Conservation (phyloP, 2,113 vertebrate species). For the Malaclemys terrapin region DNA sequence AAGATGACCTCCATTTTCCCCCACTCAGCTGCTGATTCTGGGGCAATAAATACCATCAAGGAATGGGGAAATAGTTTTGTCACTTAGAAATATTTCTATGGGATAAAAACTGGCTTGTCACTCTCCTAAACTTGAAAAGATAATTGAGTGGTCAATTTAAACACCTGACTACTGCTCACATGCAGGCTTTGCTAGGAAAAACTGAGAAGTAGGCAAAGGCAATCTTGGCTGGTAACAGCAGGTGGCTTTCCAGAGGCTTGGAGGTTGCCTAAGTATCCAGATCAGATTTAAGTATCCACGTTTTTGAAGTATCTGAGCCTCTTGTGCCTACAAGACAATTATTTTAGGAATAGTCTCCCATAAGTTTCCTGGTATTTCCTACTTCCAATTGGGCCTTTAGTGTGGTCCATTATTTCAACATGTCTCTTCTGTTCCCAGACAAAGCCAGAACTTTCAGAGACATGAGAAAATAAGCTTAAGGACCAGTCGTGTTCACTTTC, state of each 20-base stretch:
- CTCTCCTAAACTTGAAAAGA: constrained; percentile 71
- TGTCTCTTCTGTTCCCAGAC: constrained; percentile 5
- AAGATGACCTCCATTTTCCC: constrained; percentile 67
- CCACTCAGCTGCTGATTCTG: constrained; percentile 55
- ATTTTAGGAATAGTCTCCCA: constrained; percentile 17
- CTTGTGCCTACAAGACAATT: neutral
- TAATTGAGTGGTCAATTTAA: constrained; percentile 74
- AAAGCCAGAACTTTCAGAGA: neutral
- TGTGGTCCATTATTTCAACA: neutral
- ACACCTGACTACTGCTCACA: constrained; percentile 54
- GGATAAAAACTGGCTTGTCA: constrained; percentile 66
- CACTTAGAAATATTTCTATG: constrained; percentile 73
- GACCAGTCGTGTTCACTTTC: neutral
- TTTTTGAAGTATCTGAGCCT: neutral
- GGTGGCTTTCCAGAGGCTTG: neutral
- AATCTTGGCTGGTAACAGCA: constrained; percentile 21
- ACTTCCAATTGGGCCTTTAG: neutral
- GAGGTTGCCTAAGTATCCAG: neutral
- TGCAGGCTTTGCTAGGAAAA: constrained; percentile 47
- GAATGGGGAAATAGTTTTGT: constrained; percentile 71
- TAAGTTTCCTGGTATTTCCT: neutral
- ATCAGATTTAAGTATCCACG: no score
- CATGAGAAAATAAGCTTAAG: constrained; percentile 16
- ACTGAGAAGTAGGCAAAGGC: constrained; percentile 25
- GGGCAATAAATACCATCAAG: constrained; percentile 71